Conservation (phyloP, 1,140 invertebrate genomes). For the Dufourea novaeangliae region DNA sequence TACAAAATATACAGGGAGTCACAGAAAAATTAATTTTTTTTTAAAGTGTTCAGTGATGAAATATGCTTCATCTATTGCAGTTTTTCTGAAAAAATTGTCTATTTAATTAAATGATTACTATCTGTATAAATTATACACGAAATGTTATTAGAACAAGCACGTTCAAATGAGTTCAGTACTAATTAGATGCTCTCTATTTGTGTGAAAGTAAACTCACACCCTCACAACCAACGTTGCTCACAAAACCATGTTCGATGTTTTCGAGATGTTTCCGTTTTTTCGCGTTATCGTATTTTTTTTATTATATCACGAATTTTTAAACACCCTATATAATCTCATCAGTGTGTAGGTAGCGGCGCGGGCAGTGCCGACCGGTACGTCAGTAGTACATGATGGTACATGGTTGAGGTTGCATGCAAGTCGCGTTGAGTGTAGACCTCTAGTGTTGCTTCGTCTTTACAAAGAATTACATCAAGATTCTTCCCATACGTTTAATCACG, state of each 20-base stretch:
- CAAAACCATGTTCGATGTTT: background rate
- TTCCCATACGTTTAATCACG: background rate
- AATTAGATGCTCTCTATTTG: too few species aligned
- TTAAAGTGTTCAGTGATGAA: too few species aligned
- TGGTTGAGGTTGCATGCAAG: constrained; percentile 17
- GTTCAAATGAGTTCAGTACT: too few species aligned
- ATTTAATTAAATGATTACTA: background rate
- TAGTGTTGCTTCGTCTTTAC: background rate
- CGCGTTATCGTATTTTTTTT: background rate
- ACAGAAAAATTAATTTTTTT: background rate
- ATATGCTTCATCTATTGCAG: background rate
- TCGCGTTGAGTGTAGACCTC: background rate
- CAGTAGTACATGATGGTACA: constrained; percentile 17
- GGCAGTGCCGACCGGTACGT: constrained; percentile 36
- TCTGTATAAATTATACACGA: background rate
- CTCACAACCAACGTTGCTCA: too few species aligned
- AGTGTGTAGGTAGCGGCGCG: constrained; percentile 2
- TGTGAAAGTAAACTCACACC: too few species aligned
- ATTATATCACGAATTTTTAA: background rate
- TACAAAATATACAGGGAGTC: background rate
- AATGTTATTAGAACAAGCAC: too few species aligned
- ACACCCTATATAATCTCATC: constrained; percentile 22
- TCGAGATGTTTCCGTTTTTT: background rate
- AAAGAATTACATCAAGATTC: background rate
- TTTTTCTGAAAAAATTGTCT: background rate